Percentiles rank a stretch among this genome's conserved stretches.
Evolutionary conservation across 2,113 vertebrate genomes (phyloP).

Genomic region (Gambusia affinis): DNA sequence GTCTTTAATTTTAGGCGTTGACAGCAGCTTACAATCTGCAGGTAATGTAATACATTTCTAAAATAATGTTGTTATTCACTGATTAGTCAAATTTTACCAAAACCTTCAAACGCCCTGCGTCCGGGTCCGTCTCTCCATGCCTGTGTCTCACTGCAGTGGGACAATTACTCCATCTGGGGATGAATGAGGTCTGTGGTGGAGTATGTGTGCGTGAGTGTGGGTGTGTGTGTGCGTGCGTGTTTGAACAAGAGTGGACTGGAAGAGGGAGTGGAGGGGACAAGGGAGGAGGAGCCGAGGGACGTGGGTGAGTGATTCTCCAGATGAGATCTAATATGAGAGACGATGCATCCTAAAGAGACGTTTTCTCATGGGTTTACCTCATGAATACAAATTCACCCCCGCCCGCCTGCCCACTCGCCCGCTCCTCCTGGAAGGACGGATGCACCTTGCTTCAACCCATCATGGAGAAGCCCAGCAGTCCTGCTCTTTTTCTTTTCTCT

Average conservation of each 20-base stretch:
- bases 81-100: constrained; percentile 1
- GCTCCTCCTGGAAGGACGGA: constrained; percentile 74
- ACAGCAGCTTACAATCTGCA: not conserved
- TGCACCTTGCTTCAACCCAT: constrained; percentile 75
- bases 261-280: constrained; percentile 69
- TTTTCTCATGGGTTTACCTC: constrained; percentile 80
- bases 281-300: constrained; percentile 62
- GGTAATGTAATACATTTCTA: not conserved
- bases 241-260: constrained; percentile 52
- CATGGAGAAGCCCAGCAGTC: constrained; percentile 59
- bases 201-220: too few relatives aligned
- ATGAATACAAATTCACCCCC: constrained; percentile 79
- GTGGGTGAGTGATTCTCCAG: constrained; percentile 77
- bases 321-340: constrained; percentile 84
- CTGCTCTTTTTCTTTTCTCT: constrained; percentile 40
- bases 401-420: constrained; percentile 56
- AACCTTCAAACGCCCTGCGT: not conserved
- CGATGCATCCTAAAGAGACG: constrained; percentile 79
- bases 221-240: not conserved
- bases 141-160: constrained; percentile 26
- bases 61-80: not conserved
- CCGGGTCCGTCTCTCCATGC: not conserved
- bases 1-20: constrained; percentile 2
- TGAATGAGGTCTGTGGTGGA: constrained; percentile 64
- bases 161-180: constrained; percentile 57